Percentiles rank a stretch among this genome's conserved stretches.
These are phyloP conservation scores for Onychomys leucogaster DNA, from an alignment of 2,797 vertebrate species.

Conservation along the genomic window DNA sequence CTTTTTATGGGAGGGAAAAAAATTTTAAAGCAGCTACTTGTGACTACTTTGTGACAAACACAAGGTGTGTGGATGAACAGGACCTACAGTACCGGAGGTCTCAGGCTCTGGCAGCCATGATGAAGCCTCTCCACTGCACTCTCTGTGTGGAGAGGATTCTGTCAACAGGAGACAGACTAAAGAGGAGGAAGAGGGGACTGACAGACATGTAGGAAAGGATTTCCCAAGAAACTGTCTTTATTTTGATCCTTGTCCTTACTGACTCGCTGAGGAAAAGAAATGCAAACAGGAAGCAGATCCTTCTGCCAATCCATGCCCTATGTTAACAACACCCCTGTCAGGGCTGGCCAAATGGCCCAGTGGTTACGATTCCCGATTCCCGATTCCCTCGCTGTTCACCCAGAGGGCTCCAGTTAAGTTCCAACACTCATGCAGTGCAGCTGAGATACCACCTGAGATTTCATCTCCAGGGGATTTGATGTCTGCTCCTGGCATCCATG, in stretches of 20 bases:
- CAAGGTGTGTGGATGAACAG: not conserved
- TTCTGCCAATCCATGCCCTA: not conserved
- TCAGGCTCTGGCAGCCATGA: not conserved
- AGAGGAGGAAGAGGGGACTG: not conserved
- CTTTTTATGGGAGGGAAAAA: not conserved
- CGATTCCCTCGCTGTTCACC: not conserved
- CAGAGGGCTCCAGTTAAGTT: not conserved
- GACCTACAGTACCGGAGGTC: not conserved
- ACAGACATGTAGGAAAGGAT: not conserved
- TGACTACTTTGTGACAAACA: not conserved
- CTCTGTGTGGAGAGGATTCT: not conserved
- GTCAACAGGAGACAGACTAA: not conserved
- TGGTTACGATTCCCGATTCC: not conserved
- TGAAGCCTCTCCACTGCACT: not conserved
- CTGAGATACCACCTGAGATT: not conserved
- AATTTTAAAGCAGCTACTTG: not conserved
- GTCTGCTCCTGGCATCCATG: not conserved
- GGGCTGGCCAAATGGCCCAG: not conserved
- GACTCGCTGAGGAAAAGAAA: constrained; percentile 47
- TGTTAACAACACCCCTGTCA: not conserved
- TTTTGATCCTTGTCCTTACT: not conserved
- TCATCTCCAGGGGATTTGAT: not conserved
- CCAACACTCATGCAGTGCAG: not conserved
- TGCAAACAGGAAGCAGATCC: not conserved
- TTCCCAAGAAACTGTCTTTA: constrained; percentile 2